phyloP scores from a whole-genome alignment of 2,888 invertebrate species.

The Leucania comma region DNA sequence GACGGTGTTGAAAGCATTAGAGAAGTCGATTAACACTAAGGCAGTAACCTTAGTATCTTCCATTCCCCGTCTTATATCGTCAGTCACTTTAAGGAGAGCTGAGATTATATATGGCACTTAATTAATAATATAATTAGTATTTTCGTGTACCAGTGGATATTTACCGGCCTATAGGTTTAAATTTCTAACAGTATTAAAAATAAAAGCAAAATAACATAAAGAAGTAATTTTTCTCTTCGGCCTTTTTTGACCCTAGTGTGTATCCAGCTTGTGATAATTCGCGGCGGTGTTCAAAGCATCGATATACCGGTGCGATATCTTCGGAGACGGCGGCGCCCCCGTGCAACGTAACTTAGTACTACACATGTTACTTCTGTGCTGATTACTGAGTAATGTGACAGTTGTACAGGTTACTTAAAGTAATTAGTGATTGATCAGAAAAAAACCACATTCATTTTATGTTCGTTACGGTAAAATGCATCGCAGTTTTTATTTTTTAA shows the following conservation, averaged over 20 bases:
- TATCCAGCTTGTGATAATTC: conserved; percentile 52
- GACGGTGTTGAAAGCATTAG: no score
- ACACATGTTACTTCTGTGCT: conserved; percentile 41
- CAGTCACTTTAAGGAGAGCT: no score
- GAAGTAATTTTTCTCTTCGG: background rate
- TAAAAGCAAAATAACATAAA: no score
- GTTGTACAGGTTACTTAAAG: conserved; percentile 25
- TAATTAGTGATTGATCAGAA: conserved; percentile 25
- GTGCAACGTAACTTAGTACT: conserved; percentile 51
- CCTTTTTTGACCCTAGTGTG: conserved; percentile 45
- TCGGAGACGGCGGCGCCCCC: conserved; percentile 70
- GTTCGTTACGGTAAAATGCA: background rate
- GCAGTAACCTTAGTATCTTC: no score
- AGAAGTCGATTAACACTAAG: no score
- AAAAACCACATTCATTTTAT: background rate
- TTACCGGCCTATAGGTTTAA: no score
- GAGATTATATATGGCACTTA: no score
- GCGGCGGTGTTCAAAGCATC: conserved; percentile 74
- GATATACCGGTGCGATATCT: conserved; percentile 70
- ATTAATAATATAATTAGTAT: no score
- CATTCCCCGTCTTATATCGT: no score
- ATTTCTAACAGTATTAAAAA: no score
- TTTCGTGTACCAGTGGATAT: no score
- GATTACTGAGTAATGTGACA: conserved; percentile 62
- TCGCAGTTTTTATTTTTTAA: no score